These are phyloP conservation scores for Myotis findleyi DNA, from an alignment of 2,797 vertebrate species.

Conservation along the genomic window DNA sequence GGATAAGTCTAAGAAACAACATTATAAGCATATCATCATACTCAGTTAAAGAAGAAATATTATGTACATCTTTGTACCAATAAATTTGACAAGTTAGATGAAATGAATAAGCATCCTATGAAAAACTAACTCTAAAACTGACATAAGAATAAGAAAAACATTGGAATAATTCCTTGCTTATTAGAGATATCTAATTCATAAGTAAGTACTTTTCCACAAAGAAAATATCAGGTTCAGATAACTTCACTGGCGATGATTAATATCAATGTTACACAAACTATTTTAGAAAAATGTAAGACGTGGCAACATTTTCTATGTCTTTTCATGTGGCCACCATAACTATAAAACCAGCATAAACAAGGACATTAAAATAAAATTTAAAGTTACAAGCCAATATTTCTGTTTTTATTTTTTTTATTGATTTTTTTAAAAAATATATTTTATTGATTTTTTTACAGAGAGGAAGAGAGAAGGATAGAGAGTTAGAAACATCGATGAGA, in stretches of 20 bases:
- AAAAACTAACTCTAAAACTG: background rate
- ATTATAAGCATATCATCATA: background rate
- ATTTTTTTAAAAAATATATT: no score
- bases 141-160: background rate
- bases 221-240: background rate
- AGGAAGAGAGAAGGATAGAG: no score
- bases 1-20: background rate
- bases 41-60: background rate
- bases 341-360: background rate
- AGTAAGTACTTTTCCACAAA: background rate
- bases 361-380: background rate
- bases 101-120: background rate
- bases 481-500: no score
- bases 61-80: background rate
- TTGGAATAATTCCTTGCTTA: background rate
- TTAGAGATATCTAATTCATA: background rate
- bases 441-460: no score
- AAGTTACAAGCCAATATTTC: background rate
- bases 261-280: background rate
- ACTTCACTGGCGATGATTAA: background rate
- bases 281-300: background rate
- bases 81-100: background rate
- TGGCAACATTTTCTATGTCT: constrained; percentile 6
- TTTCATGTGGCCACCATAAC: background rate
- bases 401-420: no score